A percentile compares a stretch with the other conserved stretches of the same genome.
Conservation (phyloP, 2,797 vertebrate species). For the Notolabrus celidotus region DNA sequence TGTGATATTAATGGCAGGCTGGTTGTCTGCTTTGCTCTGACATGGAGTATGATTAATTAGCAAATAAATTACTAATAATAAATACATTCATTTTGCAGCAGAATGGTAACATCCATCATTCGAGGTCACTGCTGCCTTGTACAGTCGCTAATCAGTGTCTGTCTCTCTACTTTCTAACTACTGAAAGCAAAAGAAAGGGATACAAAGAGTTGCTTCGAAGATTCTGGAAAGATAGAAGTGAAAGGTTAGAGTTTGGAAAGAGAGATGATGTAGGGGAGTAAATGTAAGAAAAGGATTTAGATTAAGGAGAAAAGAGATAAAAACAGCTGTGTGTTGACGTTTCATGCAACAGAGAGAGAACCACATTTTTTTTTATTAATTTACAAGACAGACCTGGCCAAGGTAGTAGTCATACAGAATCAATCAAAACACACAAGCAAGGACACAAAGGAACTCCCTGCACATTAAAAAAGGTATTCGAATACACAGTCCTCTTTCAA, state of each 20-base stretch:
- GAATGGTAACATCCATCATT: constrained; percentile 80
- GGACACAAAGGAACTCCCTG: no score
- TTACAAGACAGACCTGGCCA: no score
- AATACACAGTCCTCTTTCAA: no score
- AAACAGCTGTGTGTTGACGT: neutral
- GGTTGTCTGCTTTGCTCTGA: constrained; percentile 69
- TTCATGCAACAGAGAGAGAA: neutral
- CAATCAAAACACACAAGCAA: no score
- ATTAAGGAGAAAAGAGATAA: neutral
- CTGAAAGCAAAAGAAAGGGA: constrained; percentile 24
- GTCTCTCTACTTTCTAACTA: constrained; percentile 7
- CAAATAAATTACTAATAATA: constrained; percentile 84
- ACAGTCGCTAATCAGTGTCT: constrained; percentile 44
- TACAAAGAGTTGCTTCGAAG: constrained; percentile 11
- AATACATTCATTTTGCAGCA: constrained; percentile 80
- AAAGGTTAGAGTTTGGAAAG: neutral
- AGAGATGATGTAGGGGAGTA: neutral
- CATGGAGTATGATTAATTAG: constrained; percentile 79
- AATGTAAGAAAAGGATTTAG: neutral
- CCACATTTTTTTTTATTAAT: neutral
- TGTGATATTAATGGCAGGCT: constrained; percentile 64
- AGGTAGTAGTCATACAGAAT: no score
- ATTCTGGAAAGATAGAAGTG: neutral
- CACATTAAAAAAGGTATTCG: no score
- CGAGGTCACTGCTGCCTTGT: constrained; percentile 50